phyloP scores from a whole-genome alignment of 1,140 invertebrate species.

The Telenomus remus region DNA sequence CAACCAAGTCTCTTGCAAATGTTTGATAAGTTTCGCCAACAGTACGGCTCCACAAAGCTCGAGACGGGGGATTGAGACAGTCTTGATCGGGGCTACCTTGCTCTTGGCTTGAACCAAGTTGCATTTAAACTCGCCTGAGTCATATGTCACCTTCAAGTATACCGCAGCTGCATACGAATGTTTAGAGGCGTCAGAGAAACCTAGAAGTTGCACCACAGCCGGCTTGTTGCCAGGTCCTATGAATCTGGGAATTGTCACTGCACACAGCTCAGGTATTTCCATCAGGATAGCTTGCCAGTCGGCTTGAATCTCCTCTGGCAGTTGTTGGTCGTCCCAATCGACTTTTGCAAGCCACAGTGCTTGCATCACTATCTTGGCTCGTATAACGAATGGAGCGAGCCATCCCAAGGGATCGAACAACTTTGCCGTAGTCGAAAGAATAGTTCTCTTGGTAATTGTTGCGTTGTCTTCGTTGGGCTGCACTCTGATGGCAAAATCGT shows the following conservation, averaged over 20 bases:
- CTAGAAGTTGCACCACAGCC: neutral
- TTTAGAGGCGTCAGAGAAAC: neutral
- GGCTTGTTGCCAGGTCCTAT: neutral
- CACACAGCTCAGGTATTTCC: neutral
- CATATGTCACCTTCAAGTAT: neutral
- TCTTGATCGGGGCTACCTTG: constrained; percentile 1
- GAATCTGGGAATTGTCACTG: neutral
- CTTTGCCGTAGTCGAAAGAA: neutral
- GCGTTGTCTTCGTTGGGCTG: neutral
- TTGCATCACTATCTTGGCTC: neutral
- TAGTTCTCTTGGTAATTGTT: neutral
- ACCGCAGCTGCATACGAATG: neutral
- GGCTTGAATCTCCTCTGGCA: neutral
- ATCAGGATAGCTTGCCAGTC: too few species aligned
- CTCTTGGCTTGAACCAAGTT: neutral
- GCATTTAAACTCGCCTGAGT: too few species aligned
- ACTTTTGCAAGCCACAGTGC: neutral
- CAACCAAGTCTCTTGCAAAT: neutral
- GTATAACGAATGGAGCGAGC: neutral
- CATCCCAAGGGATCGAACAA: neutral
- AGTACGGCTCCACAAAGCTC: constrained; percentile 34
- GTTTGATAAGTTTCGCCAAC: neutral
- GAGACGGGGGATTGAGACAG: neutral
- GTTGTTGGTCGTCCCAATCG: neutral
- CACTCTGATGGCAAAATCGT: neutral